Evolutionary conservation across 2,888 invertebrate species (phyloP), one percentile per base, ranked within the genome.

Genomic region (Odontocolon sp.): DNA sequence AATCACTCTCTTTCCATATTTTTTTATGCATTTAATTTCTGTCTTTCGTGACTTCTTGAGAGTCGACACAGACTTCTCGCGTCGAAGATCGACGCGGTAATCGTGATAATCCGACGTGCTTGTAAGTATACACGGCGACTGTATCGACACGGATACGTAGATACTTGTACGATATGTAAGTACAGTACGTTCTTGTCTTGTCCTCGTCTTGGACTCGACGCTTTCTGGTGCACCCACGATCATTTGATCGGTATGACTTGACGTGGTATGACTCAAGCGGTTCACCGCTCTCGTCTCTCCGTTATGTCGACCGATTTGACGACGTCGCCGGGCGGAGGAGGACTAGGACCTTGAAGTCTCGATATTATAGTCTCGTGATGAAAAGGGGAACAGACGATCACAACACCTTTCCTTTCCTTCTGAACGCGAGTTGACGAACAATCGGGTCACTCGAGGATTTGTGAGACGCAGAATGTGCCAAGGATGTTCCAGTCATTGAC

Each of bases 1-100:
- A 23, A 11, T 9, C 23, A n/a, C 26, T 2, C 0, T 23, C 21
- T n/a, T 14, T 11, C 5, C 38, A 38, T 18, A n/a, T 18, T 18
- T 18, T n/a, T 50, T n/a, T 9, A 26, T 50, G 26, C 14, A 50
- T 50, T 50, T 26, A 14, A 28, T 50, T n/a, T n/a, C n/a, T 50
- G 26, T 26, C 50, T 23, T 50, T 47, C 28, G 28, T 6, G 28
- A 3, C 4, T 11, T 11, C 11, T 26, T 26, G 50, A 26, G 4
- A 50, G 50, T 50, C 26, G 14, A 3, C 28, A 11, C 50, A 14
- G 26, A 26, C 50, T 23, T 26, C 50, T 66, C 66, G 33, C 40
- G 64, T 63, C 63, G 26, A 42, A 36, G 11, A 59, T 61, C 67
- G 71, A 69, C 79, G 71, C 75, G 72, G 59, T 73, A 63, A 38